These are phyloP conservation scores for Fundulus diaphanus DNA, from an alignment of 2,797 vertebrate species.

Conservation along the genomic window DNA sequence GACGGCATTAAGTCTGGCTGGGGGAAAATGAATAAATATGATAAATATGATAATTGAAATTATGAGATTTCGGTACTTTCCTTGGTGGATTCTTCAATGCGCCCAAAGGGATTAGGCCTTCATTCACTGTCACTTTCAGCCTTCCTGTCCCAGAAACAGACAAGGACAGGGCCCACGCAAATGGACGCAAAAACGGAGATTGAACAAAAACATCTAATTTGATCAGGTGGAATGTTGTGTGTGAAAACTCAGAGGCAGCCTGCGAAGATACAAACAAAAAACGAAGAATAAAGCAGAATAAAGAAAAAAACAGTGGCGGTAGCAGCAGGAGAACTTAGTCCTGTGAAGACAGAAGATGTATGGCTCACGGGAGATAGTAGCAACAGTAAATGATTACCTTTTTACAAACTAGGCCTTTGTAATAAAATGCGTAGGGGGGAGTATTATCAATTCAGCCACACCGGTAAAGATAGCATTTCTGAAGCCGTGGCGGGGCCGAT, in stretches of 20 bases:
- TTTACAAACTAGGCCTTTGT: conserved; percentile 93
- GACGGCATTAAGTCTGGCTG: conserved; percentile 71
- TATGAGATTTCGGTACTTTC: conserved; percentile 79
- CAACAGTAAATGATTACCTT: conserved; percentile 93
- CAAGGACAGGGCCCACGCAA: conserved; percentile 20
- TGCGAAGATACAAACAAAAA: conserved; percentile 44
- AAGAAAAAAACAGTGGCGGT: conserved; percentile 59
- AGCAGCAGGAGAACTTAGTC: conserved; percentile 89
- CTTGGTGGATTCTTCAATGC: conserved; percentile 69
- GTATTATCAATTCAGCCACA: conserved; percentile 93
- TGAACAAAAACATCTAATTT: conserved; percentile 44
- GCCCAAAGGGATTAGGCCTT: conserved; percentile 77
- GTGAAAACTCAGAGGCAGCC: conserved; percentile 51
- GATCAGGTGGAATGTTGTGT: conserved; percentile 30
- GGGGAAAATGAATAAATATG: conserved; percentile 81
- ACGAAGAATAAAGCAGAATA: conserved; percentile 27
- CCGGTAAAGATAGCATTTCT: conserved; percentile 90
- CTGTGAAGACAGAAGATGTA: conserved; percentile 95
- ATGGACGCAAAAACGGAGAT: conserved; percentile 25
- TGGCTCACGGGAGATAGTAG: conserved; percentile 90
- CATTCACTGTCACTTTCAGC: conserved; percentile 76
- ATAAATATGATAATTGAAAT: conserved; percentile 86
- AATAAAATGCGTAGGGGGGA: conserved; percentile 87
- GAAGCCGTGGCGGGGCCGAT: conserved; percentile 76
- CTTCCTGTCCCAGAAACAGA: conserved; percentile 35